A percentile compares a stretch with the other conserved stretches of the same genome.
Evolutionary conservation across 2,888 invertebrate genomes (phyloP).

Genomic region (Campoletis raptor): DNA sequence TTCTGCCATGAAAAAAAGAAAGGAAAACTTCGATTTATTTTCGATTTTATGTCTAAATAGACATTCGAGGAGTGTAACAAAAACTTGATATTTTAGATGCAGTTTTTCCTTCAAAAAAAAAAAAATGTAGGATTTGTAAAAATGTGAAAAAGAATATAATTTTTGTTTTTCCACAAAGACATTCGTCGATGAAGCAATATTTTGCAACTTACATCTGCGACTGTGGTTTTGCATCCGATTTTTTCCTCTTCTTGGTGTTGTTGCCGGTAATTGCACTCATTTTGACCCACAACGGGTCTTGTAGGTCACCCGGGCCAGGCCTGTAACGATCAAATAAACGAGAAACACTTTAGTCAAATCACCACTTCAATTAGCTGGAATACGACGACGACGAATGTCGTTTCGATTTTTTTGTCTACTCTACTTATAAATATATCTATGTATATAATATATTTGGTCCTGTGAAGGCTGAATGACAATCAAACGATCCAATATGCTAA

Average conservation of each 20-base stretch:
- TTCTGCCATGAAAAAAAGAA: no score
- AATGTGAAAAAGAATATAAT: neutral
- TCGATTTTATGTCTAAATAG: no score
- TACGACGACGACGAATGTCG: slow-evolving; percentile 19
- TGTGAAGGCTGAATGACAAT: slow-evolving; percentile 8
- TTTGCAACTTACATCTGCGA: slow-evolving; percentile 87
- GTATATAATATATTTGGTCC: neutral
- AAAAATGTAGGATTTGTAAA: no score
- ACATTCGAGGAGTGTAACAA: no score
- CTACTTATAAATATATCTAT: neutral
- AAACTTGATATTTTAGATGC: no score
- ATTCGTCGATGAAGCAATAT: neutral
- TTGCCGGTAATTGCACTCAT: slow-evolving; percentile 91
- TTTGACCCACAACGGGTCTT: slow-evolving; percentile 94
- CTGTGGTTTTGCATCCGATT: slow-evolving; percentile 88
- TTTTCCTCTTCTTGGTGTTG: slow-evolving; percentile 88
- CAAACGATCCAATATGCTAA: slow-evolving; percentile 58
- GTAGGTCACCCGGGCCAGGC: slow-evolving; percentile 96
- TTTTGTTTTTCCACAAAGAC: neutral
- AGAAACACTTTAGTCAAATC: slow-evolving; percentile 55
- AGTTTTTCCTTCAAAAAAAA: no score
- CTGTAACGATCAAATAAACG: slow-evolving; percentile 86
- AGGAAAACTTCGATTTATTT: no score
- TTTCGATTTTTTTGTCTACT: slow-evolving; percentile 33
- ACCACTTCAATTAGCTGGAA: slow-evolving; percentile 55